Base-by-base conservation (phyloP, 1,140 invertebrate genomes). In the Meloidogyne hapla region DNA sequence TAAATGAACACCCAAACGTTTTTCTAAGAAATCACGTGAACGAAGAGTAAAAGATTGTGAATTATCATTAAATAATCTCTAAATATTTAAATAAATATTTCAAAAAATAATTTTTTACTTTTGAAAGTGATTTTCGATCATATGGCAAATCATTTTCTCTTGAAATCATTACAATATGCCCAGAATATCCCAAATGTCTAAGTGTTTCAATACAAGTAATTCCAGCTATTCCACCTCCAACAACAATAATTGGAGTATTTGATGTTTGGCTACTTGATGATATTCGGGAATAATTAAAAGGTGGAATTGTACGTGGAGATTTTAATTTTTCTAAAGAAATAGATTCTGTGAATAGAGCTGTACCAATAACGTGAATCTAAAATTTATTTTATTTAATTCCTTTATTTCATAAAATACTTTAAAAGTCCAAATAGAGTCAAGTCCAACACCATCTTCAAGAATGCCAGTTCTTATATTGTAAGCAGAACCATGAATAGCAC, bases 141-240 rank as follows among this genome's bases (percentile, higher is more conserved):
- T 71, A 71, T 13, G 69, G 69, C 18, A 65, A 28, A 18, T 48
- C 69, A 28, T 40, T 18, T 40, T 71, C 69, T n/a, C 69, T 18
- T 5, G 40, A 26, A 65, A 71, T 42, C n/a, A 71, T n/a, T 21
- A 71, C 4, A 65, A 71, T 71, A n/a, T 18, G 69, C n/a, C 21
- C 21, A 28, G 62, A 28, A 40, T 64, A 66, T 33, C 63, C 45
- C 15, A 48, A 40, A 33, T 71, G 69, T 45, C 69, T 26, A 45
- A 71, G 62, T 21, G 69, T 71, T 40, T 48, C 69, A 45, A 65
- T 40, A 65, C 69, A 71, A 66, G 69, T 71, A 28, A 71, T 40
- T 26, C 69, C 69, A 28, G 69, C 69, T n/a, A 71, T 71, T 45
- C 69, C 69, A 18, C 25, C 69, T 5, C 65, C 65, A 42, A 67